Conservation (phyloP, 2,888 invertebrate species). For the Cephus rjabovi region DNA sequence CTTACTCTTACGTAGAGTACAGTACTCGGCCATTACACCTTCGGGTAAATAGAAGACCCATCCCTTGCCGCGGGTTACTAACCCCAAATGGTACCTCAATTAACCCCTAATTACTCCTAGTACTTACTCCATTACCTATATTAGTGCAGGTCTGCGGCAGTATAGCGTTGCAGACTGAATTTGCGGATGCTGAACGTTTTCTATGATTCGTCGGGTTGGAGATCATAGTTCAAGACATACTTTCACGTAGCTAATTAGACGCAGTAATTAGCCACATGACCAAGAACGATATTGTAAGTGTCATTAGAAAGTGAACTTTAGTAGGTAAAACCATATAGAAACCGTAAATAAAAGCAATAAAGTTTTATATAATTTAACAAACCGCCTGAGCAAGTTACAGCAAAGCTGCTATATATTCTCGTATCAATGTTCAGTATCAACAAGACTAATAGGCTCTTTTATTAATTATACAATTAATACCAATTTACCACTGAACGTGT, state of each 20-base stretch:
- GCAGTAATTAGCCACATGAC: background rate
- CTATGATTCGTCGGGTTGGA: background rate
- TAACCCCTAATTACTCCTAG: slow-evolving; percentile 15
- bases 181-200: background rate
- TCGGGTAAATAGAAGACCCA: background rate
- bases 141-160: background rate
- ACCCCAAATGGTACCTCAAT: slow-evolving; percentile 17
- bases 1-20: slow-evolving; percentile 4
- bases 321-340: background rate
- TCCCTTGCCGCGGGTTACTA: background rate
- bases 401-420: background rate
- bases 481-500: background rate
- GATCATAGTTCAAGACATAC: background rate
- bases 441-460: background rate
- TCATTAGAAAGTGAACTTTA: background rate
- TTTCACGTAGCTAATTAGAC: background rate
- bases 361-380: background rate
- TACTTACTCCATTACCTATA: background rate
- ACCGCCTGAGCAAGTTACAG: background rate
- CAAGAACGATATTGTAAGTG: background rate
- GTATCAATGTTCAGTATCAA: background rate
- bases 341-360: background rate
- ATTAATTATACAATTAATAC: background rate
- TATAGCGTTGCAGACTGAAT: background rate
- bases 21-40: background rate